Conservation (phyloP, 2,888 invertebrate genomes). For the Diabrotica balteata region DNA sequence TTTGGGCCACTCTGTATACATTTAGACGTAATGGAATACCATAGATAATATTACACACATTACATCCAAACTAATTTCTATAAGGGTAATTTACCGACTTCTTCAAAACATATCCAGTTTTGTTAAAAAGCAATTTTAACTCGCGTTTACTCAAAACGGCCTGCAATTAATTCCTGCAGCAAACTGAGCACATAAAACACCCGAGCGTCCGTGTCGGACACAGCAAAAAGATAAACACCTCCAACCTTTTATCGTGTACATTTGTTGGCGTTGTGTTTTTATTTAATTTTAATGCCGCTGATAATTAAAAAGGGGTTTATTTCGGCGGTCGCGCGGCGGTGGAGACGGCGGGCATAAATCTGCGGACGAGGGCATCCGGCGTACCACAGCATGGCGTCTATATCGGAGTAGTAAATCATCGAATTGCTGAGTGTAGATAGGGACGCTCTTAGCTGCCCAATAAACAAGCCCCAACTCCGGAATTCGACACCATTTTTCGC, state of each 20-base stretch:
- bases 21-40: too few relatives aligned
- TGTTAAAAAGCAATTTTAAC: too few relatives aligned
- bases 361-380: slow-evolving; percentile 46
- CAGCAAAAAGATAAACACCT: slow-evolving; percentile 28
- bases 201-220: slow-evolving; percentile 16
- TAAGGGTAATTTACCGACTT: too few relatives aligned
- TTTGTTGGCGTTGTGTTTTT: slow-evolving; percentile 26
- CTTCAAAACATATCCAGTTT: too few relatives aligned
- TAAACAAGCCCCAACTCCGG: slow-evolving; percentile 55
- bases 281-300: slow-evolving; percentile 47
- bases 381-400: slow-evolving; percentile 49
- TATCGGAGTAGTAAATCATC: slow-evolving; percentile 57
- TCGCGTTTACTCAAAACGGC: too few relatives aligned
- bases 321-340: slow-evolving; percentile 17
- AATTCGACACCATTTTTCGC: slow-evolving; percentile 57
- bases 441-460: slow-evolving; percentile 55
- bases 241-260: slow-evolving; percentile 24
- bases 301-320: slow-evolving; percentile 53
- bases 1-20: too few relatives aligned
- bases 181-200: too few relatives aligned
- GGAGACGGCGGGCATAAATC: slow-evolving; percentile 24
- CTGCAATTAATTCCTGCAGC: too few relatives aligned
- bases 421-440: slow-evolving; percentile 57
- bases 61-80: too few relatives aligned
- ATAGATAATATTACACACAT: too few relatives aligned